Evolutionary conservation across 1,140 invertebrate species (phyloP).

Genomic region (Drosophila nebulosa): DNA sequence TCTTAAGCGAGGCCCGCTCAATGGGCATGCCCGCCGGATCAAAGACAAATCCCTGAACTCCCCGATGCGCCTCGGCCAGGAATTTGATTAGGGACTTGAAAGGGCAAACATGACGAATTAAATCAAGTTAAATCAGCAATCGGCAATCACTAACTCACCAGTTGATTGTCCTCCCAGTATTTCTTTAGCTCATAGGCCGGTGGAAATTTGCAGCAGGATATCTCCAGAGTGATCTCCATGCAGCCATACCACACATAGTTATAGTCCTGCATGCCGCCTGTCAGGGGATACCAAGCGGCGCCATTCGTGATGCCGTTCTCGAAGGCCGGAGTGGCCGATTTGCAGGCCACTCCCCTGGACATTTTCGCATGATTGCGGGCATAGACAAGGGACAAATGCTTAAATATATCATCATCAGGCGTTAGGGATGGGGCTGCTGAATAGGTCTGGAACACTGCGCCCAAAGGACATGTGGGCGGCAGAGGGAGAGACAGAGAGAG

Average conservation of each 20-base stretch:
- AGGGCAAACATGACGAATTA: too few species aligned
- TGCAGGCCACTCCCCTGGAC: constrained; percentile 91
- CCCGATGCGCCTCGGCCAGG: constrained; percentile 93
- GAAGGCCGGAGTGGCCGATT: constrained; percentile 87
- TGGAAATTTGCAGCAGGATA: constrained; percentile 98
- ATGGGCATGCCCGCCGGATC: constrained; percentile 91
- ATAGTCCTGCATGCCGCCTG: constrained; percentile 97
- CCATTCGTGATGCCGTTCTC: constrained; percentile 95
- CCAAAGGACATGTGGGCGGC: constrained; percentile 83
- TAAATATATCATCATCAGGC: constrained; percentile 97
- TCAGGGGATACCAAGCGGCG: constrained; percentile 95
- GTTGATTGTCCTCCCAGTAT: constrained; percentile 97
- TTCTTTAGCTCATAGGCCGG: constrained; percentile 90
- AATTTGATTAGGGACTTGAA: constrained; percentile 92
- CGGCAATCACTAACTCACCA: constrained; percentile 86
- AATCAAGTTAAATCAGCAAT: too few species aligned
- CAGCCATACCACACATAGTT: constrained; percentile 99
- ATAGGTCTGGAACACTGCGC: constrained; percentile 90
- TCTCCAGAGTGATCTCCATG: constrained; percentile 98
- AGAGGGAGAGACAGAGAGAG: not conserved
- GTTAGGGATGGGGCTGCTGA: constrained; percentile 89
- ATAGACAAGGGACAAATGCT: constrained; percentile 93
- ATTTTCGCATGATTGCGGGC: constrained; percentile 94
- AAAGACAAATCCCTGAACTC: constrained; percentile 90
- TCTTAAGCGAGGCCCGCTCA: constrained; percentile 90